Percentiles rank a stretch among this genome's conserved stretches.
Conservation (phyloP, 2,113 vertebrate genomes). For the Platycercus adscitus region DNA sequence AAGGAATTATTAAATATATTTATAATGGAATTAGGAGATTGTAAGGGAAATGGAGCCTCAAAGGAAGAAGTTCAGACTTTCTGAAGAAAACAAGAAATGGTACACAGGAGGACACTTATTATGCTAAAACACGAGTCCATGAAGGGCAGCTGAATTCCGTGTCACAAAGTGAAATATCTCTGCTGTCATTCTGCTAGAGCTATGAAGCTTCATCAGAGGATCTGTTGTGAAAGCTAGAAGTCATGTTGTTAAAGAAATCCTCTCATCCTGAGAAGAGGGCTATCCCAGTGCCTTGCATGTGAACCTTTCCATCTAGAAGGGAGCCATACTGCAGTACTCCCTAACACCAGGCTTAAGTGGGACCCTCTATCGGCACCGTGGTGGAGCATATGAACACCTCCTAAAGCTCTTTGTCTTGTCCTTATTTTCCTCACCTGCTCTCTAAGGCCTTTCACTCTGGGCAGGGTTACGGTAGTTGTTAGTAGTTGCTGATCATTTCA, state of each 20-base stretch:
- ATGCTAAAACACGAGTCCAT: not conserved
- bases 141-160: not conserved
- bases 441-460: not conserved
- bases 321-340: not conserved
- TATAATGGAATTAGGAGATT: not conserved
- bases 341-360: not conserved
- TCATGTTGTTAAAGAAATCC: not conserved
- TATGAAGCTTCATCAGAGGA: not conserved
- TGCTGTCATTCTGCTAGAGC: not conserved
- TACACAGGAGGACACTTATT: not conserved
- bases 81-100: not conserved
- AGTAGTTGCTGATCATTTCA: not conserved
- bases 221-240: not conserved
- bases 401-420: not conserved
- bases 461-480: not conserved
- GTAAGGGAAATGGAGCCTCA: not conserved
- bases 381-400: not conserved
- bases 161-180: not conserved
- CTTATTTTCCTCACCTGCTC: not conserved
- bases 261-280: not conserved
- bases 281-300: accelerated
- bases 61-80: not conserved
- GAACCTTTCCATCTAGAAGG: not conserved
- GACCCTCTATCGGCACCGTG: not conserved
- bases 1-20: not conserved